Evolutionary conservation across 1,140 invertebrate genomes (phyloP), one percentile per base, ranked within the genome.

Genomic region (Heliconius hermathena): DNA sequence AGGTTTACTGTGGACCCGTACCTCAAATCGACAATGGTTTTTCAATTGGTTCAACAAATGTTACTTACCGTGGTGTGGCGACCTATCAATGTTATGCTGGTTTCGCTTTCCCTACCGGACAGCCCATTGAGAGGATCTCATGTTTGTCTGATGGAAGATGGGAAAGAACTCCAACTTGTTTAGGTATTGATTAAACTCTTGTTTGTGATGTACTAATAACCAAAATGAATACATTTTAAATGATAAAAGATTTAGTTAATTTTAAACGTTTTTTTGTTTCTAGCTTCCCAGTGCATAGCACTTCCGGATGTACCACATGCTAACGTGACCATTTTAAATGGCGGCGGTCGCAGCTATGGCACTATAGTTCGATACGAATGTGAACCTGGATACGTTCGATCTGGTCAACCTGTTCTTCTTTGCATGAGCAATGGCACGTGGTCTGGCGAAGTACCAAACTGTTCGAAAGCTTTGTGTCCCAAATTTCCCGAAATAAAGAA

Each of bases 21-120:
- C 99, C 99, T 77, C 98, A 99, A 95, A 99, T 99, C 78, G 98
- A 99, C 86, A 99, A 99, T 91, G 99, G 99, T 71, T 99, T 99
- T 90, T 99, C 98, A 1, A 98, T 99, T 89, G 98, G 97, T 72
- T 98, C 98, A 1, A 97, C 98, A 0, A 99, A 99, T 91, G 98
- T 99, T 4, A 99, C 98, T 1, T 99, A 98, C 86, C 96, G 96
- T 81, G 99, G 98, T 18, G 95, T 98, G 83, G 98, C 98, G 33
- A 99, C 98, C 82, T 99, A 99, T 91, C 98, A 99, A 87, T 99
- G 99, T 92, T 99, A 99, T 88, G 98, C 98, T 57, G 99, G 99
- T 49, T 99, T 99, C 91, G 98, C 97, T 76, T 99, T 99, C 88
- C 96, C 98, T 8, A 97, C 98, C 57, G 97, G 97, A 77, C 95